Conservation (phyloP, 2,888 invertebrate species). For the Criorhina ranunculi region DNA sequence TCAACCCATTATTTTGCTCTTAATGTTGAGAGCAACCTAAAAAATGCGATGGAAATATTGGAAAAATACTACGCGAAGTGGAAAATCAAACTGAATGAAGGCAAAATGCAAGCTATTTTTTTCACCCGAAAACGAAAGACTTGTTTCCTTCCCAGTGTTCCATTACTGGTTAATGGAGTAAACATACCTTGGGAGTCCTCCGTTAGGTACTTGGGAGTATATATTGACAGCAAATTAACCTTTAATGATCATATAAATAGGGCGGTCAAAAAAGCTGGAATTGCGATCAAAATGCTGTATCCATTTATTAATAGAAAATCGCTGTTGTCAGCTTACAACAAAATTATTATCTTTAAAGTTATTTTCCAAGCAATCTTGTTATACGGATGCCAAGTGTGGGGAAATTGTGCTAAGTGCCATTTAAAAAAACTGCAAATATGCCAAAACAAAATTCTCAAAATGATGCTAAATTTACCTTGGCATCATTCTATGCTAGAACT, state of each 20-base stretch:
- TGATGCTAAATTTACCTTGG: background rate
- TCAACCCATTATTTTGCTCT: conserved; percentile 9
- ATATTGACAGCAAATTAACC: no score
- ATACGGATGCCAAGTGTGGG: background rate
- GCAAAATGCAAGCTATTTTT: background rate
- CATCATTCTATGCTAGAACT: background rate
- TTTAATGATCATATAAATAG: background rate
- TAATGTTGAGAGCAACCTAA: background rate
- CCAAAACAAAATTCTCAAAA: background rate
- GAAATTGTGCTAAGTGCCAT: background rate
- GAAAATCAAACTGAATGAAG: conserved; percentile 8
- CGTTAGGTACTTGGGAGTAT: no score
- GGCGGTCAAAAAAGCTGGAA: no score
- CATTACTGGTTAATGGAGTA: no score
- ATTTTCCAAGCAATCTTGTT: no score
- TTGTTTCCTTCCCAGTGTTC: conserved; percentile 3
- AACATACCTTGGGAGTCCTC: no score
- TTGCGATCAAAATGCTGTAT: no score
- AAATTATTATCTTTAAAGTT: background rate
- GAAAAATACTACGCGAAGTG: background rate
- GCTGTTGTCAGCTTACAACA: background rate
- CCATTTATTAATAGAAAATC: background rate
- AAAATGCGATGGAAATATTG: conserved; percentile 5
- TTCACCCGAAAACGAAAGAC: conserved; percentile 9
- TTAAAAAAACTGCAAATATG: background rate